A percentile compares a stretch with the other conserved stretches of the same genome.
Conservation (phyloP, 2,113 vertebrate species). For the Hemiprocne comata region DNA sequence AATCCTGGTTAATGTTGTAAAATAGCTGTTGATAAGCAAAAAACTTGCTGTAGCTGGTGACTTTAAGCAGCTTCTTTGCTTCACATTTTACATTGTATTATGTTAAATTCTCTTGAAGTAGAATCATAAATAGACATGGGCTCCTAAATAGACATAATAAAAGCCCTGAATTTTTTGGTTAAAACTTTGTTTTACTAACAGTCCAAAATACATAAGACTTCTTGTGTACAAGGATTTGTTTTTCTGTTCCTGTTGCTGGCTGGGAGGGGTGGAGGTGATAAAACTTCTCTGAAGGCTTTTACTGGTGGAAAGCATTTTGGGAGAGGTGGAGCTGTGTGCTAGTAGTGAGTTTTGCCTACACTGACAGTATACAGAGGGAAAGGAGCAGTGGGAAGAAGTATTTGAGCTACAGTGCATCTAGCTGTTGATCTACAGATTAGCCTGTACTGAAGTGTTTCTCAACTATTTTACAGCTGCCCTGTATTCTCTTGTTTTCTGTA, state of each 20-base stretch:
- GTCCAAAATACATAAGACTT: too few species aligned
- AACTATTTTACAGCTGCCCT: neutral
- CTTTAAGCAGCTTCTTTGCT: neutral
- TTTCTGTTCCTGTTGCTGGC: neutral
- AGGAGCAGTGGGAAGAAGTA: too few species aligned
- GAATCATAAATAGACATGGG: neutral
- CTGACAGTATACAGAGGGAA: too few species aligned
- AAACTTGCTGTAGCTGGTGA: neutral
- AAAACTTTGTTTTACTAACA: neutral
- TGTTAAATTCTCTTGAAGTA: neutral
- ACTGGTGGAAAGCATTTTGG: too few species aligned
- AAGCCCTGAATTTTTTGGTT: neutral
- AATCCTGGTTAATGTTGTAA: neutral
- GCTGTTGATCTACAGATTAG: too few species aligned
- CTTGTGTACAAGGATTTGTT: fast-evolving
- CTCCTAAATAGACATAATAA: neutral
- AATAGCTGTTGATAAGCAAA: conserved; percentile 37
- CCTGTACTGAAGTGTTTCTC: neutral
- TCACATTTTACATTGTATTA: neutral
- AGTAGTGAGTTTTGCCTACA: too few species aligned
- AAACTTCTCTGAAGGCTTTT: neutral
- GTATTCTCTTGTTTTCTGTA: neutral
- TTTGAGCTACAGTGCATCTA: too few species aligned
- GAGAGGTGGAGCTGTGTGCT: too few species aligned
- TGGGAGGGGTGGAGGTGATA: neutral